Conservation (phyloP, 2,113 vertebrate genomes). For the Gobius niger region DNA sequence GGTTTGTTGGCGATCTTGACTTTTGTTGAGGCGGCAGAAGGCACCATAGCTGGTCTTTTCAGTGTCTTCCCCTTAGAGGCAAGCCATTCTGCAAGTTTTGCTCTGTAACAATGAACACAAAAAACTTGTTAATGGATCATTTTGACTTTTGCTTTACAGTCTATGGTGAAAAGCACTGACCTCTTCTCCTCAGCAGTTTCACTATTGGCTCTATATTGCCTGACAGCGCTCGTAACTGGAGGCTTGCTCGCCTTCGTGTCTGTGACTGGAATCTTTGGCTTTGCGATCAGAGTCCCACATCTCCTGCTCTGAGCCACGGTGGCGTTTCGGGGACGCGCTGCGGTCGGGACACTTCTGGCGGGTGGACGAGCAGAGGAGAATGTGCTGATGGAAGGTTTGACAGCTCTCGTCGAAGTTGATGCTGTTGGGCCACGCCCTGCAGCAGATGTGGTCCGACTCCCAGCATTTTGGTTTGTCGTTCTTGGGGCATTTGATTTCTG, state of each 20-base stretch:
- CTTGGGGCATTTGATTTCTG: slow-evolving; percentile 23
- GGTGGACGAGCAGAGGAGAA: slow-evolving; percentile 18
- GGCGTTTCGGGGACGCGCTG: slow-evolving; percentile 36
- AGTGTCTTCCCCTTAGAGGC: slow-evolving; percentile 79
- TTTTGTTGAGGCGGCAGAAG: slow-evolving; percentile 14
- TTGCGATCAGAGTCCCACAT: slow-evolving; percentile 30
- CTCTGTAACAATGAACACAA: slow-evolving; percentile 62
- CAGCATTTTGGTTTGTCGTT: slow-evolving; percentile 25
- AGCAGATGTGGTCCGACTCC: slow-evolving; percentile 16
- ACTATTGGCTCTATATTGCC: slow-evolving; percentile 59
- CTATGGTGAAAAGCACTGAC: slow-evolving; percentile 58
- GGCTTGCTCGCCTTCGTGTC: slow-evolving; percentile 65
- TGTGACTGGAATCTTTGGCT: slow-evolving; percentile 44
- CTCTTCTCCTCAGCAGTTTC: slow-evolving; percentile 80
- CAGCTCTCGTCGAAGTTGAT: not conserved
- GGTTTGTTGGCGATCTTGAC: slow-evolving; percentile 24
- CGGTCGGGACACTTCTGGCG: slow-evolving; percentile 16
- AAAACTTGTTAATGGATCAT: not conserved
- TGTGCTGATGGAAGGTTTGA: slow-evolving; percentile 20
- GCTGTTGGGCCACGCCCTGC: slow-evolving; percentile 14
- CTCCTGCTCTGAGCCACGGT: slow-evolving; percentile 31
- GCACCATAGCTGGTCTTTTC: slow-evolving; percentile 76
- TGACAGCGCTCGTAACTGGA: slow-evolving; percentile 51
- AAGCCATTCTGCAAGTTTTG: slow-evolving; percentile 81
- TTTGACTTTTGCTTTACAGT: not conserved